These are phyloP conservation scores for Etheostoma cragini DNA, from an alignment of 2,113 vertebrate genomes.

Conservation along the genomic window DNA sequence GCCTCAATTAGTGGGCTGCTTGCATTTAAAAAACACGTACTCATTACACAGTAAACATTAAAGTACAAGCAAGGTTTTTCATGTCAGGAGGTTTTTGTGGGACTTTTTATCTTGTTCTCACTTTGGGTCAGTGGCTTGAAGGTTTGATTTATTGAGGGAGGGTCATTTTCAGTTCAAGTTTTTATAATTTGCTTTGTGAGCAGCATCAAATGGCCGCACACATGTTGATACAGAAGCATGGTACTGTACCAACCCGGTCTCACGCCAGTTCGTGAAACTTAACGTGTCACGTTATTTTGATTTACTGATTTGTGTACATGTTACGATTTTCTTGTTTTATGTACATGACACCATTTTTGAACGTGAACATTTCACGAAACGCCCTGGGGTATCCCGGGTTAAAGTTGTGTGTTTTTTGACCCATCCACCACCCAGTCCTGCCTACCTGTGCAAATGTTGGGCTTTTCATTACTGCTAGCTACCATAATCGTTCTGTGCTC, in stretches of 20 bases:
- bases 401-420: too few species aligned
- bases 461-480: too few species aligned
- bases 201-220: neutral
- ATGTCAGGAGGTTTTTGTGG: slow-evolving; percentile 37
- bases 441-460: too few species aligned
- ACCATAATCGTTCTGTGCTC: too few species aligned
- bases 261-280: too few species aligned
- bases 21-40: slow-evolving; percentile 14
- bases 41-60: slow-evolving; percentile 37
- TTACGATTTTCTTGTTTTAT: too few species aligned
- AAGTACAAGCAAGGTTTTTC: slow-evolving; percentile 10
- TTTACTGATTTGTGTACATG: too few species aligned
- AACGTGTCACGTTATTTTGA: too few species aligned
- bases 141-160: neutral
- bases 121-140: slow-evolving; percentile 25
- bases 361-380: too few species aligned
- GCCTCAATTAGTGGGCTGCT: slow-evolving; percentile 40
- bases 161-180: neutral
- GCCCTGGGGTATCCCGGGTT: too few species aligned
- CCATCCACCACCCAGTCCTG: too few species aligned
- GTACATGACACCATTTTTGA: too few species aligned
- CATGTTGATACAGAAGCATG: neutral
- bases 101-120: slow-evolving; percentile 45
- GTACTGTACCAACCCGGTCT: neutral
- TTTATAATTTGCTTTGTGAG: neutral